Conservation (phyloP, 2,888 invertebrate species). For the Theristus sp. region DNA sequence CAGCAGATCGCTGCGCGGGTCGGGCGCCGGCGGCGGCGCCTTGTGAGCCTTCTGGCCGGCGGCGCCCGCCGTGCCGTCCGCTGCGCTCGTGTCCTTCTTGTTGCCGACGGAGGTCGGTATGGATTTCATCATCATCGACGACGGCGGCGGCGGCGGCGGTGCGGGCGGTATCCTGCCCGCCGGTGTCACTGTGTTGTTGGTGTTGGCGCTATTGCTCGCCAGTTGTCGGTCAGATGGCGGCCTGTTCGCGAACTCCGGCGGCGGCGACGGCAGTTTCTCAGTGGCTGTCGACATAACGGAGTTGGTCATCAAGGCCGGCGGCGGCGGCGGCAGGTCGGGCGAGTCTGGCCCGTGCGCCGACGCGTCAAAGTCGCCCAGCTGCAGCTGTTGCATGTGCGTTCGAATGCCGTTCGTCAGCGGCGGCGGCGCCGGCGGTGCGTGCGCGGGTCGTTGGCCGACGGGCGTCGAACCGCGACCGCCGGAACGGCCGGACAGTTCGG, state of each 20-base stretch:
- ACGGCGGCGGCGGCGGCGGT: slow-evolving; percentile 13
- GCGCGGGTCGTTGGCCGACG: background rate
- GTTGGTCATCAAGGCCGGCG: slow-evolving; percentile 11
- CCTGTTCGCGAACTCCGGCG: no score
- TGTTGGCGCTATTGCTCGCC: no score
- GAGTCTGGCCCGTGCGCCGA: background rate
- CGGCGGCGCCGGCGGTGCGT: slow-evolving; percentile 2
- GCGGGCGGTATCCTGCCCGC: slow-evolving; percentile 1
- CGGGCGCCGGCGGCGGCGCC: background rate
- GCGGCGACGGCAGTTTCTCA: slow-evolving; percentile 13
- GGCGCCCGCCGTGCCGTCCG: background rate
- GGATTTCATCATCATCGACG: slow-evolving; percentile 7
- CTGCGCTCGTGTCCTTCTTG: background rate
- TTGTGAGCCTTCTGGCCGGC: no score
- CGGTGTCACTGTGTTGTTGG: background rate
- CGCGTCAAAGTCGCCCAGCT: background rate
- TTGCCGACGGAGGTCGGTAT: background rate
- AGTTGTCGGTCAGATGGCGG: no score
- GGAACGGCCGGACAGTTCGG: background rate
- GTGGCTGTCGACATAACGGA: slow-evolving; percentile 10
- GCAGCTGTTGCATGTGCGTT: background rate
- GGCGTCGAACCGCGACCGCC: background rate
- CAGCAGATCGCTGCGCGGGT: slow-evolving; percentile 14
- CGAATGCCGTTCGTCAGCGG: background rate
- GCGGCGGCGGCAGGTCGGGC: slow-evolving; percentile 22